Base-by-base conservation (phyloP, 2,888 invertebrate genomes). In the Mactromeris polynyma region DNA sequence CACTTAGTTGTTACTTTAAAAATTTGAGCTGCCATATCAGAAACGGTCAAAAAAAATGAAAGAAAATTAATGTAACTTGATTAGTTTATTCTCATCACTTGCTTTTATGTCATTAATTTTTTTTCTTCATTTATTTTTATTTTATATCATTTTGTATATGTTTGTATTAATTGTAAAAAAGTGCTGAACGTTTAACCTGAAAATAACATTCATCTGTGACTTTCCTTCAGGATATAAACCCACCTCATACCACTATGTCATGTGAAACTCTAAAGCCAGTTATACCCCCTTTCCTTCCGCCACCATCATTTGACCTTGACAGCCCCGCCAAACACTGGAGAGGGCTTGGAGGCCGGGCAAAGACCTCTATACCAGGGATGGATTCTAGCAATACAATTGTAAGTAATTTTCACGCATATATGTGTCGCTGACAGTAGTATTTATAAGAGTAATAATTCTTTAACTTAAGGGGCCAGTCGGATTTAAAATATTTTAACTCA, bases 201-300 rank as follows among this genome's bases (percentile, higher is more conserved):
- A 21, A 36, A 36, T 77, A 19, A 77, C 33, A 80, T 26, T 46
- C 58, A 19, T 36, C n/a, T n/a, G 42, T 84, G 54, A 21, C 73
- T 78, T 87, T 54, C n/a, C 83, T 93, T 14, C 92, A 96, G 96
- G 95, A 95, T 79, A 95, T 96, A 40, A 96, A 95, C 81, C 94
- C 95, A 2, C 94, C 94, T 21, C 95, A 94, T 90, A 94, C 95
- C 26, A 94, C 91, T 78, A 87, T 94, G 93, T 64, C 77, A 14
- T 95, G 94, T 90, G 96, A 96, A n/a, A 96, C 95, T 11, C 89
- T 96, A 64, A 96, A 96, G 89, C 96, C 96, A 42, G 96, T 96
- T 21, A 95, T 96, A 31, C 96, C 96, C 9, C 96, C 96, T 79
- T 96, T 96, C 89, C 89, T 95, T 42, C 96, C 96, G 0, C 95